Evolutionary conservation across 2,113 vertebrate genomes (phyloP), one percentile per base, ranked within the genome.

Genomic region (Cololabis saira): DNA sequence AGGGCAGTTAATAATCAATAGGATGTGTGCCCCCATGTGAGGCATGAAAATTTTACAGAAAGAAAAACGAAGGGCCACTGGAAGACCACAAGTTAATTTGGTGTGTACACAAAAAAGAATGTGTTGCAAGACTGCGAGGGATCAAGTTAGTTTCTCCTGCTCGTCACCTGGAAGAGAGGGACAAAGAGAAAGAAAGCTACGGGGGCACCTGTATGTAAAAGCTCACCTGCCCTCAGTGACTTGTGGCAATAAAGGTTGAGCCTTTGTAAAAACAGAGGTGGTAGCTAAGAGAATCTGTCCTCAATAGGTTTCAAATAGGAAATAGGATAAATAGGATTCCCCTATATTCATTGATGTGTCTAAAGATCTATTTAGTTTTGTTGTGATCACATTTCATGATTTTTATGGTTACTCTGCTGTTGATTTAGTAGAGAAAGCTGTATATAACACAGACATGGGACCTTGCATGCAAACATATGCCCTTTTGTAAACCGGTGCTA

Each of bases 1-100:
- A 75, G 75, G 84, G 82, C 90, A 78, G 90, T 88, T 89, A 87
- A 78, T 78, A 82, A 87, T 90, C 77, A 82, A 74, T 78, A 61
- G 84, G 64, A 66, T 76, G 59, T 67, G 50, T 44, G 47, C 6
- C 12, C 47, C 41, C 45, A 11, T 30, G 15, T 61, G 68, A 59
- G 49, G 43, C 27, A 42, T 64, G 55, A 30, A 58, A 18, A 50
- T 65, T 75, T 81, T 61, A 65, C 56, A 54, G n/a, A 54, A 27
- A 27, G 24, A 27, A 27, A 7, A 11, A 53, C 3, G 24, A 58
- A 44, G 30, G 61, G 30, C 18, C 62, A 67, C 15, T 45, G 67
- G 72, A 80, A 67, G 30, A 84, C 69, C 71, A 78, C 45, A 61
- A 64, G 68, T 71, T 74, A 48, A 79, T 90, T 86, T 85, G 73